Conservation (phyloP, 2,888 invertebrate species). For the Nesidiocoris tenuis region DNA sequence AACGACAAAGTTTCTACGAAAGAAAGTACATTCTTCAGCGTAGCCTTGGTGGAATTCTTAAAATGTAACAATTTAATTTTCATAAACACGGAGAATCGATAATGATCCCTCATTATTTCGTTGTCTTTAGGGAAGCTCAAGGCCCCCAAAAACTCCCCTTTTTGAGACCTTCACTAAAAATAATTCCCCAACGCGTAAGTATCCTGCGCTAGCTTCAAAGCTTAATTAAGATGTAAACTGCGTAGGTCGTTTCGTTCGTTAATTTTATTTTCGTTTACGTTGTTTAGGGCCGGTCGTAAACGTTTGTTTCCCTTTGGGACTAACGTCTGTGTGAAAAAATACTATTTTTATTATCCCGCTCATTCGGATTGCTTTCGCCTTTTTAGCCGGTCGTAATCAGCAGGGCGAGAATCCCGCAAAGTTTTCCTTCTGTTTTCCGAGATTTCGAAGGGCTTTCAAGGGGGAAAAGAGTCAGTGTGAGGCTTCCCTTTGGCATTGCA, state of each 20-base stretch:
- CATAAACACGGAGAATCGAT: too few relatives aligned
- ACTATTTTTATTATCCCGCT: not conserved
- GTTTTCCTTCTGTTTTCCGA: not conserved
- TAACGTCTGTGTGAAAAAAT: not conserved
- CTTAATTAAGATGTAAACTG: not conserved
- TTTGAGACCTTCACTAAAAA: too few relatives aligned
- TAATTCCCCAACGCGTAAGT: too few relatives aligned
- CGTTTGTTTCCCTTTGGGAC: not conserved
- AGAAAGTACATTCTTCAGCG: too few relatives aligned
- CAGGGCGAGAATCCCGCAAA: not conserved
- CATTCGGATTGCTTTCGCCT: not conserved
- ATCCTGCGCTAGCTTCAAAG: too few relatives aligned
- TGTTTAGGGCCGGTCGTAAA: not conserved
- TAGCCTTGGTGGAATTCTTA: too few relatives aligned
- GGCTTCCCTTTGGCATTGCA: not conserved
- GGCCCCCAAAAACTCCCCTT: too few relatives aligned
- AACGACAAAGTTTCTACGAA: too few relatives aligned
- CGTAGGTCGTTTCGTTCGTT: not conserved
- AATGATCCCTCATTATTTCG: too few relatives aligned
- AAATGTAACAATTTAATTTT: too few relatives aligned
- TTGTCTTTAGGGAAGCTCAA: too few relatives aligned
- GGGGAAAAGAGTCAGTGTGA: too few relatives aligned
- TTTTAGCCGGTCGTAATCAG: not conserved
- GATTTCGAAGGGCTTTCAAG: not conserved
- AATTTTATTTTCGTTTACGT: not conserved